Percentiles rank a stretch among this genome's conserved stretches.
Conservation (phyloP, 2,797 vertebrate genomes). For the Odontamblyopus lacepedii region DNA sequence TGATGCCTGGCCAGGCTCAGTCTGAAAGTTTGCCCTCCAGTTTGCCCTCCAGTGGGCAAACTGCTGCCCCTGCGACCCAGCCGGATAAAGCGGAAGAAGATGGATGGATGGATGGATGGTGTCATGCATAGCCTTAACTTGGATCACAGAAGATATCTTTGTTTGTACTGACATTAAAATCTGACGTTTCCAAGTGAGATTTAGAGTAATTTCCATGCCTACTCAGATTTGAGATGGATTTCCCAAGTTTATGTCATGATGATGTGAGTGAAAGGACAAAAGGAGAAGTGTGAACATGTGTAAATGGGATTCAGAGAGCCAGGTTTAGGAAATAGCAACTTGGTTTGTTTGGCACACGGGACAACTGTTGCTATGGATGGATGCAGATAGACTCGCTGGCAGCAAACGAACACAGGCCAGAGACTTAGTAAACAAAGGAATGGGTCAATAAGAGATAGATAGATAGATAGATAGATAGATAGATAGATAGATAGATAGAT, state of each 20-base stretch:
- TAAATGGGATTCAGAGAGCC: constrained; percentile 38
- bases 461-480: no score
- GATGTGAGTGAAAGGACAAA: constrained; percentile 53
- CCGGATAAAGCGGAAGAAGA: no score
- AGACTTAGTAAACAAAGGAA: constrained; percentile 3
- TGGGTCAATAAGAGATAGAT: constrained; percentile 2
- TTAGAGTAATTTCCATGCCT: constrained; percentile 31
- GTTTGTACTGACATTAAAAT: constrained; percentile 1
- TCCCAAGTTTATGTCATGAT: constrained; percentile 45
- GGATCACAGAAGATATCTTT: constrained; percentile 1
- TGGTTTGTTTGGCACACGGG: constrained; percentile 42
- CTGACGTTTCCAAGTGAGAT: constrained; percentile 37
- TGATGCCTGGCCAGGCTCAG: no score
- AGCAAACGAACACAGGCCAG: neutral
- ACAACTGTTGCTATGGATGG: constrained; percentile 48
- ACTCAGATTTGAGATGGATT: constrained; percentile 38
- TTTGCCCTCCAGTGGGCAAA: no score
- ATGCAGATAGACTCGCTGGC: constrained; percentile 8
- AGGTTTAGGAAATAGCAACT: constrained; percentile 36
- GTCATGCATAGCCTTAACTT: neutral
- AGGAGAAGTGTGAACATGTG: constrained; percentile 44
- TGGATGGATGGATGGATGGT: no score
- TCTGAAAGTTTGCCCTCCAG: no score
- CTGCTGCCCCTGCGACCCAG: no score
- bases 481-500: no score